Evolutionary conservation across 2,888 invertebrate genomes (phyloP).

Genomic region (Philonicus albiceps): DNA sequence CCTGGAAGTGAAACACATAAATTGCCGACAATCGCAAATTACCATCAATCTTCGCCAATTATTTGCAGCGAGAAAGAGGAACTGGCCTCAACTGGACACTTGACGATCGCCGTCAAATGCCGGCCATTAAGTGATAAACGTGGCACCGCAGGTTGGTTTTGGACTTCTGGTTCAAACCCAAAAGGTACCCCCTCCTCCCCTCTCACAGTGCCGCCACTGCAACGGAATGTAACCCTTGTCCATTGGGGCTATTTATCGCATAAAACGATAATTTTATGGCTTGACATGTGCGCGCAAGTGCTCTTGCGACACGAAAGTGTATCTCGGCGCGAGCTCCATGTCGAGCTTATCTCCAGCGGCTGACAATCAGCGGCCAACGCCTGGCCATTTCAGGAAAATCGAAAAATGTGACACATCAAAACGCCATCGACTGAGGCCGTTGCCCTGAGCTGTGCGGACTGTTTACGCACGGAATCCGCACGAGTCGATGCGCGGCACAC

Average conservation of each 20-base stretch:
- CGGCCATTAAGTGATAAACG: constrained; percentile 32
- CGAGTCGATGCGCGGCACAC: constrained; percentile 14
- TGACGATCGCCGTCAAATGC: constrained; percentile 45
- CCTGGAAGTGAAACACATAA: constrained; percentile 48
- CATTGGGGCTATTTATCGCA: constrained; percentile 40
- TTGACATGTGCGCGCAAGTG: constrained; percentile 33
- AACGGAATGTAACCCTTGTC: neutral
- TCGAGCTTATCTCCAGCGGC: neutral
- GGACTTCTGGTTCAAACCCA: neutral
- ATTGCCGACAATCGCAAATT: constrained; percentile 47
- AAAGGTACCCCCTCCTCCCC: neutral
- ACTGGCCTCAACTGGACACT: constrained; percentile 44
- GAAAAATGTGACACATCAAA: constrained; percentile 39
- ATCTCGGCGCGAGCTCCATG: constrained; percentile 5
- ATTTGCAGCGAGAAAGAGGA: constrained; percentile 40
- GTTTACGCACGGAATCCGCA: constrained; percentile 40
- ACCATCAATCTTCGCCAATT: constrained; percentile 49
- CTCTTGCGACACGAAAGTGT: constrained; percentile 40
- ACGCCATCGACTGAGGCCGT: constrained; percentile 36
- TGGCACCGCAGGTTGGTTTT: neutral
- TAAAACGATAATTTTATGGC: constrained; percentile 47
- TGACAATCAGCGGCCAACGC: neutral
- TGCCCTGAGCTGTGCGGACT: constrained; percentile 39
- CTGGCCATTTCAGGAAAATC: neutral
- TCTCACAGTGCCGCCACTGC: neutral